Evolutionary conservation across 2,113 vertebrate genomes (phyloP), one percentile per base, ranked within the genome.

Genomic region (Pseudopipra pipra): DNA sequence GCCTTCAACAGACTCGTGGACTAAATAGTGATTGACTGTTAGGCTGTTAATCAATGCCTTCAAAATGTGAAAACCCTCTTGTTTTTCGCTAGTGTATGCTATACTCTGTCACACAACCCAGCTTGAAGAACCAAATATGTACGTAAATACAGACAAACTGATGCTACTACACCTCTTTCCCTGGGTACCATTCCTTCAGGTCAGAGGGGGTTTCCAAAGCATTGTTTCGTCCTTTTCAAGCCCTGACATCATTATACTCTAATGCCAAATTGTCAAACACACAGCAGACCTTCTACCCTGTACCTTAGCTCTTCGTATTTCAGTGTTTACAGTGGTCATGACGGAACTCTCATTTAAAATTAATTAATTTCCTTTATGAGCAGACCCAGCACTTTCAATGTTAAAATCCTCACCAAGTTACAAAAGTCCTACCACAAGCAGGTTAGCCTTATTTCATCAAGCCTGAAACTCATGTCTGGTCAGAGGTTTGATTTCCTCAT

Each of bases 241-340:
- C 12, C 23, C 16, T 39, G 33, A 12, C 37, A 33, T 14, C 1
- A 0, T 5, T 56, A 23, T 25, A 27, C 2, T 8, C 24, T 39
- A 35, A 35, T 22, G 23, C 3, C 25, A 37, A 39, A 12, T 7
- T 3, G 5, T 39, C 44, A 44, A 61, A 44, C 21, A 49, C 5
- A 17, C 44, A 35, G 14, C 44, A 79, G 35, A 68, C 1, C 8
- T 90, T 58, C 13, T 47, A 47, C 4, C 5, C 10, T 41, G 24
- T 18, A 12, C 2, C 18, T 11, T 11, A 19, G 3, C 8, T 76
- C 17, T 52, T 70, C 30, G 0, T 5, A 11, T 76, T 67, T 89
- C 68, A 43, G 1, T 16, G 15, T 62, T 63, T 85, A n/a, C 20
- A 49, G 22, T n/a, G 20, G 16, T 73, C n/a, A 18, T 58, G 46